Conservation (phyloP, 2,888 invertebrate genomes). For the Tenthredo amoena region DNA sequence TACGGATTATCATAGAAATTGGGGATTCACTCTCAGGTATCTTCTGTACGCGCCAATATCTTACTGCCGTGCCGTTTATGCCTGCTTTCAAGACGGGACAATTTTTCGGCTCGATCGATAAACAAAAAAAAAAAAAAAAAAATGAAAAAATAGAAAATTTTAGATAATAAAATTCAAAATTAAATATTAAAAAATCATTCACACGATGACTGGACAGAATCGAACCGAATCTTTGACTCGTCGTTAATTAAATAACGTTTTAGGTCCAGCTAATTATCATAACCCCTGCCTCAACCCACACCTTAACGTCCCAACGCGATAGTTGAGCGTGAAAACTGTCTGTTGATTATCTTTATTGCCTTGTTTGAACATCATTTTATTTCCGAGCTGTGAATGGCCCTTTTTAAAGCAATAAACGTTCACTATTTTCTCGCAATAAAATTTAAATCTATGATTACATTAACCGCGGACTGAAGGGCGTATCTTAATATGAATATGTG, state of each 20-base stretch:
- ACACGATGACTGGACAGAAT: not conserved
- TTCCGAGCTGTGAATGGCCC: conserved; percentile 39
- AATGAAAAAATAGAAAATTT: no score
- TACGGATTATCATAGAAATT: conserved; percentile 32
- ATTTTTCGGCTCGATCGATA: not conserved
- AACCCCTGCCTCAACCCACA: conserved; percentile 14
- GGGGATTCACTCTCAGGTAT: not conserved
- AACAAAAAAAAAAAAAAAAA: no score
- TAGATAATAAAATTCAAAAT: no score
- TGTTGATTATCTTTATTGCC: conserved; percentile 43
- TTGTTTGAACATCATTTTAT: conserved; percentile 47
- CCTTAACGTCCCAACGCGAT: not conserved
- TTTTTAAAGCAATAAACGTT: conserved; percentile 48
- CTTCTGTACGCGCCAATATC: not conserved
- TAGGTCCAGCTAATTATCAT: conserved; percentile 35
- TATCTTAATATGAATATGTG: not conserved
- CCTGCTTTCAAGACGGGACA: not conserved
- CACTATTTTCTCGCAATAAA: conserved; percentile 45
- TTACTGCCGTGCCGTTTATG: not conserved
- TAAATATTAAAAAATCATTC: not conserved
- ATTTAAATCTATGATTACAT: conserved; percentile 28
- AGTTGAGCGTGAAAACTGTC: conserved; percentile 48
- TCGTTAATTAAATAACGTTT: conserved; percentile 40
- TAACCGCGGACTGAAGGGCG: not conserved
- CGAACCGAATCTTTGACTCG: not conserved